These are phyloP conservation scores for Armadillidium nasatum DNA, from an alignment of 1,140 invertebrate genomes.

Conservation along the genomic window DNA sequence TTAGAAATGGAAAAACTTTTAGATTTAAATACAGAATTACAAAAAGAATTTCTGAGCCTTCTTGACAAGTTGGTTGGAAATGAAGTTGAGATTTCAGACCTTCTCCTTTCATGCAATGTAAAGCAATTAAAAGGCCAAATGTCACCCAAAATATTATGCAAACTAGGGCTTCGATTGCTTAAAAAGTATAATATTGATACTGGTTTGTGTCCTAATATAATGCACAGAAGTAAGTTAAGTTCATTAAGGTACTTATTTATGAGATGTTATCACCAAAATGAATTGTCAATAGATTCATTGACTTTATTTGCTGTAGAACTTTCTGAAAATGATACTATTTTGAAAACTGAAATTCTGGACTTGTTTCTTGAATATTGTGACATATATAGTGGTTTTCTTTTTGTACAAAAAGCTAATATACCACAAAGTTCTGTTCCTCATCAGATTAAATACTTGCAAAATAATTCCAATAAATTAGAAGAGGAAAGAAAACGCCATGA, in stretches of 20 bases:
- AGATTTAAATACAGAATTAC: background rate
- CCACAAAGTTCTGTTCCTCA: background rate
- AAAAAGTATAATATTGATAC: constrained; percentile 5
- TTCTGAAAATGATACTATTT: background rate
- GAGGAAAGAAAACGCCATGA: background rate
- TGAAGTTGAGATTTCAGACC: background rate
- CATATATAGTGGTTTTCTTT: background rate
- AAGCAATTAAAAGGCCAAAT: background rate
- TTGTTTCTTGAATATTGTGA: background rate
- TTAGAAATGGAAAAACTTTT: background rate
- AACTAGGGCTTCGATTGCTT: background rate
- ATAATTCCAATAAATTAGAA: background rate
- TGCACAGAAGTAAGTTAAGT: background rate
- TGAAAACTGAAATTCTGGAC: background rate
- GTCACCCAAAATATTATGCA: background rate
- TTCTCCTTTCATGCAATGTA: background rate
- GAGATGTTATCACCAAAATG: background rate
- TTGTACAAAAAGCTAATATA: background rate
- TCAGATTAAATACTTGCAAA: background rate
- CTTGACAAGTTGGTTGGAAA: background rate
- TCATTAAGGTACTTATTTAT: background rate
- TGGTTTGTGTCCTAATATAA: background rate
- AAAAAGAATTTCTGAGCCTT: background rate
- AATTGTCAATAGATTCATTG: background rate
- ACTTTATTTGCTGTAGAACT: background rate